Conservation (phyloP, 92 coral and sea anemone species). For the Epizoanthus ramosus region DNA sequence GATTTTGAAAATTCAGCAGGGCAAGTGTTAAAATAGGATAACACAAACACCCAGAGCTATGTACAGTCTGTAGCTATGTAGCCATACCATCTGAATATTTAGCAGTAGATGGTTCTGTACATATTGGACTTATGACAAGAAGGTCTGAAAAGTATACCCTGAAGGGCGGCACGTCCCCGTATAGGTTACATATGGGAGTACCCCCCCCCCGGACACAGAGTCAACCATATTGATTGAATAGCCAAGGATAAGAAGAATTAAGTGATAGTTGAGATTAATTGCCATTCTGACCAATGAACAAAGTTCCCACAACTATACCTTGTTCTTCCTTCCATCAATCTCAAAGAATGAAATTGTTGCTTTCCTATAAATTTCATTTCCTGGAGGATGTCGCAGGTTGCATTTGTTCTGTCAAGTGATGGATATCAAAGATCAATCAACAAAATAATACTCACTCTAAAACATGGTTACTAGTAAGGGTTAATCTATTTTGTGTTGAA, state of each 20-base stretch:
- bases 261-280: too few species aligned
- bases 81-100: too few species aligned
- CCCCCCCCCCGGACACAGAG: too few species aligned
- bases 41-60: too few species aligned
- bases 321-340: constrained; percentile 98
- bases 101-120: background rate
- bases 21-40: too few species aligned
- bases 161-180: too few species aligned
- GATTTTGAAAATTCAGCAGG: too few species aligned
- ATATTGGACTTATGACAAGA: too few species aligned
- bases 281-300: background rate
- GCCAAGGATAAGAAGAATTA: too few species aligned
- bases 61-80: too few species aligned
- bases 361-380: constrained; percentile 97
- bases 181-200: too few species aligned
- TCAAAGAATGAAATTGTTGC: constrained; percentile 94
- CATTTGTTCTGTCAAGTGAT: constrained; percentile 81
- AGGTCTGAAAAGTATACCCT: too few species aligned
- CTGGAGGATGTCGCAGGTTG: constrained; percentile 95
- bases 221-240: background rate
- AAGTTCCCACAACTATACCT: constrained; percentile 54
- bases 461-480: background rate
- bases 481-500: background rate
- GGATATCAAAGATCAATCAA: background rate
- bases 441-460: background rate